Evolutionary conservation across 2,113 vertebrate species (phyloP), one percentile per base, ranked within the genome.

Genomic region (Hippocampus mohnikei): DNA sequence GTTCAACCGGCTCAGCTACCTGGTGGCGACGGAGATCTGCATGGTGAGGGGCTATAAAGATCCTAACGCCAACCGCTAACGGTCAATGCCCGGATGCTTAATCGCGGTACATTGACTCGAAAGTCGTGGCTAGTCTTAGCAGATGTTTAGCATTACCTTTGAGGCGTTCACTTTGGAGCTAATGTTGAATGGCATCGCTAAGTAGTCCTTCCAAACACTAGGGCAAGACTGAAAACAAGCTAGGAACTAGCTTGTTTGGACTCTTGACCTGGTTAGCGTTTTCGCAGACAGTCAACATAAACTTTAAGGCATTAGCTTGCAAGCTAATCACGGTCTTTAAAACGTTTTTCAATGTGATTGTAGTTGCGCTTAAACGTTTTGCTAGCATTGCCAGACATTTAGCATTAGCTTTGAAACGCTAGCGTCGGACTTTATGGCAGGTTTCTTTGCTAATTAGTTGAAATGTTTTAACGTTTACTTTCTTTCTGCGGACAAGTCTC

Each of bases 1-100:
- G 97, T 98, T 98, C 87, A 98, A 98, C 90, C 92, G 95, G 55
- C 94, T 98, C 72, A 98, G 96, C 78, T 98, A 95, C 88, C 81
- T 98, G 87, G 96, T 98, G 65, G 96, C 97, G 1, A 96, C 96
- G 7, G 97, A 98, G 88, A 98, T 98, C 83, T 98, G 97, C 85
- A 94, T 95, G 95, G 96, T 98, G 77, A 94, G 94, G 66, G 4
- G 13, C 63, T 44, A 5, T 44, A 5, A 48, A 25, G 33, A 8
- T 21, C 7, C 12, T 59, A 59, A 25, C 33, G 20, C 18, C 40
- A 5, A 7, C 8, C 20, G 33, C 60, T 40, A 41, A 41, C 4
- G 29, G n/a, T 40, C 33, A 21, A 3, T 37, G 18, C 9, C 8
- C 52, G 23, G 11, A 55, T 53, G 7, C 50, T 23, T 23, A 55